Conservation (phyloP, 2,113 vertebrate genomes). For the Podiceps cristatus region DNA sequence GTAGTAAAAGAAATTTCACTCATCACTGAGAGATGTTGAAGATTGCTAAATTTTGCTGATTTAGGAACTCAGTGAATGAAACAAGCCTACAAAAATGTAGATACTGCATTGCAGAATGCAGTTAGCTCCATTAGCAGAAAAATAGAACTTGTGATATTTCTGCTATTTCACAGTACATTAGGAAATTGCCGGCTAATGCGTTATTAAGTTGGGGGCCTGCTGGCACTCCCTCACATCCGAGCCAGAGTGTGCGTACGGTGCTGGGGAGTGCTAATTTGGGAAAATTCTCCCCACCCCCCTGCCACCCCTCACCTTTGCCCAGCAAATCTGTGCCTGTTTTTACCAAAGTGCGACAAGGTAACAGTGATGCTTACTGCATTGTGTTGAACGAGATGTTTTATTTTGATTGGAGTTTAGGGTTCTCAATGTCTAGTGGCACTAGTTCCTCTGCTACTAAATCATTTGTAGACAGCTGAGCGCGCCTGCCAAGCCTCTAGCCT, state of each 20-base stretch:
- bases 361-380: neutral
- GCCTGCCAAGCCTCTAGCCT: neutral
- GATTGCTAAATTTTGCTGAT: conserved; percentile 42
- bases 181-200: neutral
- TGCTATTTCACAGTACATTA: neutral
- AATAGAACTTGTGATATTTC: neutral
- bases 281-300: neutral
- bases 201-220: neutral
- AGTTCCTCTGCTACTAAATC: neutral
- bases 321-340: neutral
- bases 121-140: neutral
- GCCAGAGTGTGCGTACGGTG: neutral
- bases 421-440: neutral
- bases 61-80: conserved; percentile 30
- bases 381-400: neutral
- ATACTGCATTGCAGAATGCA: neutral
- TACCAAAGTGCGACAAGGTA: fast-evolving
- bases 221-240: neutral
- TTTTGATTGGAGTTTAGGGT: neutral
- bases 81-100: conserved; percentile 21
- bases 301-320: too few species aligned
- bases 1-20: conserved; percentile 46
- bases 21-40: neutral
- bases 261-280: neutral
- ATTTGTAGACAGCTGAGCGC: neutral